A percentile compares a stretch with the other conserved stretches of the same genome.
Conservation (phyloP, 2,888 invertebrate genomes). For the Drosophila mimica region DNA sequence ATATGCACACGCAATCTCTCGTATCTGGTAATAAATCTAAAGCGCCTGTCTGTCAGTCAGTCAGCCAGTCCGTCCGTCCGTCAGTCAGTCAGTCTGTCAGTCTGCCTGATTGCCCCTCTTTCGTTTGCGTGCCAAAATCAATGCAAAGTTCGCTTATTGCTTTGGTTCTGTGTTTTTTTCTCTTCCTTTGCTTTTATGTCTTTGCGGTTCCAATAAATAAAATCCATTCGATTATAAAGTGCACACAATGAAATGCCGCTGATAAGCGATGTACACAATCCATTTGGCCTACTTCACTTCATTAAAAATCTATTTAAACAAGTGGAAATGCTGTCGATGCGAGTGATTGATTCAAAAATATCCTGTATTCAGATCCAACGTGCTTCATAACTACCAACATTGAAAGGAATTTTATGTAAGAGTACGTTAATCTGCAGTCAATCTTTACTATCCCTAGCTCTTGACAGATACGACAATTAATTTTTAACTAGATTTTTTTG, state of each 20-base stretch:
- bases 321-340: neutral
- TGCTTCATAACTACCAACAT: neutral
- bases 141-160: conserved; percentile 56
- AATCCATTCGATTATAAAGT: conserved; percentile 77
- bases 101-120: conserved; percentile 19
- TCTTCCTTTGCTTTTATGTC: conserved; percentile 35
- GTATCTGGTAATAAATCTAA: conserved; percentile 70
- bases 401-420: neutral
- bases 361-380: conserved; percentile 1
- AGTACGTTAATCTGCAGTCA: too few relatives aligned
- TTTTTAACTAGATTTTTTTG: neutral
- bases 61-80: neutral
- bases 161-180: neutral
- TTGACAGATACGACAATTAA: neutral
- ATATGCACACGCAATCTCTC: conserved; percentile 70
- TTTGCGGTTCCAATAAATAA: conserved; percentile 69
- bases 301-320: conserved; percentile 78
- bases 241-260: conserved; percentile 69
- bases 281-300: conserved; percentile 76
- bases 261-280: conserved; percentile 65
- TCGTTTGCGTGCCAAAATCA: conserved; percentile 69
- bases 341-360: conserved; percentile 4
- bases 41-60: conserved; percentile 30
- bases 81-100: conserved; percentile 22
- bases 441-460: neutral